phyloP scores from a whole-genome alignment of 2,797 vertebrate species.

The Calcarius lapponicus region DNA sequence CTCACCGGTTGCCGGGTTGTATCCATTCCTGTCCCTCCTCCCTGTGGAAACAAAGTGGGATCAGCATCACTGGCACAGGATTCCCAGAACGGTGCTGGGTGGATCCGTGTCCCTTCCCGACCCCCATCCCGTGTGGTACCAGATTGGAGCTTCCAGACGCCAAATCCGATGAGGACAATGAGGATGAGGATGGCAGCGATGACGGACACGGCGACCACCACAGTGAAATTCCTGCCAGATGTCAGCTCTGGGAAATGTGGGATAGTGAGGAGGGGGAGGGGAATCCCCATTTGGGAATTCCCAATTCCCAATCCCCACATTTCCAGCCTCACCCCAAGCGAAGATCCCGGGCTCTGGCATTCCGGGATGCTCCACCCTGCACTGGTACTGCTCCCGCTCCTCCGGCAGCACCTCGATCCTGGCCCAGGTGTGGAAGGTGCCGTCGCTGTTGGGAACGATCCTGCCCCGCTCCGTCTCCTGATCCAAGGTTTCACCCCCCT shows the following conservation, averaged over 20 bases:
- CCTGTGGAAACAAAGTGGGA: too few relatives aligned
- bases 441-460: background rate
- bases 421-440: background rate
- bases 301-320: background rate
- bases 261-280: background rate
- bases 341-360: background rate
- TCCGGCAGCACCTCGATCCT: background rate
- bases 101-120: background rate
- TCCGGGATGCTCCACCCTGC: background rate
- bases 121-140: background rate
- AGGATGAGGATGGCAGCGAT: background rate
- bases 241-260: too few relatives aligned
- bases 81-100: too few relatives aligned
- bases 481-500: background rate
- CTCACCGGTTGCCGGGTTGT: background rate
- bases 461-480: background rate
- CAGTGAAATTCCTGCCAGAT: too few relatives aligned
- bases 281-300: background rate
- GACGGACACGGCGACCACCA: too few relatives aligned
- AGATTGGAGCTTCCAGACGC: fast-evolving
- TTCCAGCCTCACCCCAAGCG: background rate
- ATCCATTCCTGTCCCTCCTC: too few relatives aligned
- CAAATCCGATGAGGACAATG: fast-evolving
- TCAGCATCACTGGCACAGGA: too few relatives aligned
- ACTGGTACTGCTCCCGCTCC: background rate